Evolutionary conservation across 2,888 invertebrate genomes (phyloP).

Genomic region (Agonopterix arenella): DNA sequence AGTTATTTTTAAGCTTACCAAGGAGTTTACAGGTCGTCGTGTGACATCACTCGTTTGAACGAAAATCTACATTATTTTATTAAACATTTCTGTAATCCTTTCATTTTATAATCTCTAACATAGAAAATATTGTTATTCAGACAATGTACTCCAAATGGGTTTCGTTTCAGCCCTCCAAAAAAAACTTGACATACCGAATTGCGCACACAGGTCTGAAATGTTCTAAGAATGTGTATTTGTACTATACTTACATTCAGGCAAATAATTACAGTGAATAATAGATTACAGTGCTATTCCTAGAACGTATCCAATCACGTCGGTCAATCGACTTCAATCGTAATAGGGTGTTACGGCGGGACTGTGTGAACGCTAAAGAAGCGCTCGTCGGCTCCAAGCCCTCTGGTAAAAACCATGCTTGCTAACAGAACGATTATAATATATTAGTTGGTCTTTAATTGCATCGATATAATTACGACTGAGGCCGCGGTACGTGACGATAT

Average conservation of each 20-base stretch:
- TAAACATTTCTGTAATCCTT: too few species aligned
- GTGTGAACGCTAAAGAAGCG: slow-evolving; percentile 40
- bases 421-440: slow-evolving; percentile 75
- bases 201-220: background rate
- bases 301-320: slow-evolving; percentile 44
- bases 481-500: slow-evolving; percentile 72
- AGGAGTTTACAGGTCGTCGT: too few species aligned
- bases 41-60: too few species aligned
- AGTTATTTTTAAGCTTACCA: too few species aligned
- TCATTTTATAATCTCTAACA: too few species aligned
- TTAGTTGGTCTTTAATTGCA: slow-evolving; percentile 73
- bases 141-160: too few species aligned
- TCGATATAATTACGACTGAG: slow-evolving; percentile 71
- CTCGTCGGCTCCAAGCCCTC: slow-evolving; percentile 51
- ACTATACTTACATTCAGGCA: background rate
- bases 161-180: too few species aligned
- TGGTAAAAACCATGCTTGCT: slow-evolving; percentile 66
- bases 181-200: too few species aligned
- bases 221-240: background rate
- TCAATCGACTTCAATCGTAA: slow-evolving; percentile 41
- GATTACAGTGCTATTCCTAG: slow-evolving; percentile 30
- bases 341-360: slow-evolving; percentile 46
- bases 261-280: slow-evolving; percentile 22
- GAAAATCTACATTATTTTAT: too few species aligned
- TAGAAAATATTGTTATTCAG: too few species aligned